phyloP scores from a whole-genome alignment of 2,888 invertebrate species.

The Caenorhabditis sp. region DNA sequence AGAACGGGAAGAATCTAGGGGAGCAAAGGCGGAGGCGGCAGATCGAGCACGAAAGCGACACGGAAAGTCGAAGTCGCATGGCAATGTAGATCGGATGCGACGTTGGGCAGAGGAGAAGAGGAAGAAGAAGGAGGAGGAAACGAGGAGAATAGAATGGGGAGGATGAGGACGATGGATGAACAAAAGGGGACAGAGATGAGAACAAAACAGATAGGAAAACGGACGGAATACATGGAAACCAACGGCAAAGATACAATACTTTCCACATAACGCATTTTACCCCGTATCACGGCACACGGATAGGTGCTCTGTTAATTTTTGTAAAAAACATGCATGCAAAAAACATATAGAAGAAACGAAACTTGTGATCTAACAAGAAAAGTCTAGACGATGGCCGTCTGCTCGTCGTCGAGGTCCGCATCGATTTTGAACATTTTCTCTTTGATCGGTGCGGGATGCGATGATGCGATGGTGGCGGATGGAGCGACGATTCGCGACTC shows the following conservation, averaged over 20 bases:
- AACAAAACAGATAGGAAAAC: slow-evolving; percentile 10
- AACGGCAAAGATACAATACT: slow-evolving; percentile 39
- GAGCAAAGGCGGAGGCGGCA: slow-evolving; percentile 20
- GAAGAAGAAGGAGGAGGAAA: neutral
- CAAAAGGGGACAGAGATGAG: too few species aligned
- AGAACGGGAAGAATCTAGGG: slow-evolving; percentile 5
- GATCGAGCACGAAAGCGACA: slow-evolving; percentile 49
- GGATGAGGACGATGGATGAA: too few species aligned
- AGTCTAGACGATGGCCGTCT: slow-evolving; percentile 11
- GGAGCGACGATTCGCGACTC: slow-evolving; percentile 64
- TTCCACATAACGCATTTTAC: slow-evolving; percentile 36
- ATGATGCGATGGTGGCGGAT: neutral
- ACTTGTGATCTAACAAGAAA: neutral
- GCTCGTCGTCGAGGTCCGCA: slow-evolving; percentile 50
- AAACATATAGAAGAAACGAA: neutral
- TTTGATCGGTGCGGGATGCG: slow-evolving; percentile 22
- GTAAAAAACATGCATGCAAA: too few species aligned
- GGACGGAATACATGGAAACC: slow-evolving; percentile 8
- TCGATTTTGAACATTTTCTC: slow-evolving; percentile 59
- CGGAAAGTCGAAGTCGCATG: slow-evolving; percentile 32
- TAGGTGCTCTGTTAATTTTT: slow-evolving; percentile 12
- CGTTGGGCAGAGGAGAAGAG: neutral
- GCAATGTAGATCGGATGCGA: slow-evolving; percentile 60
- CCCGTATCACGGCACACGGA: slow-evolving; percentile 61
- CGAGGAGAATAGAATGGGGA: neutral